A percentile compares a stretch with the other conserved stretches of the same genome.
Conservation (phyloP, 1,140 invertebrate species). For the Caenorhabditis inopinata region DNA sequence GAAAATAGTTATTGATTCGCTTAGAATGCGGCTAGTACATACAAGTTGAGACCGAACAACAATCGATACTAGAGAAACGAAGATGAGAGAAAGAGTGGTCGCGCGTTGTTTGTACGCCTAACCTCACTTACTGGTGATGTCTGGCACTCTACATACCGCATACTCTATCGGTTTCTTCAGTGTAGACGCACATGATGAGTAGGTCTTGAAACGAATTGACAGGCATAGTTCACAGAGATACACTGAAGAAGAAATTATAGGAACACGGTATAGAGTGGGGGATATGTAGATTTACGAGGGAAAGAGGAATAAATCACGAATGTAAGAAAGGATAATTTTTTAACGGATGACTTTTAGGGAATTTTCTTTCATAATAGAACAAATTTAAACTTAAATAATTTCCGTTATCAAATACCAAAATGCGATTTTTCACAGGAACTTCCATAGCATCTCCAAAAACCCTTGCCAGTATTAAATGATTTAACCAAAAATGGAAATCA, state of each 20-base stretch:
- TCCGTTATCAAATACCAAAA: too few species aligned
- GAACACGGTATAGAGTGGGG: background rate
- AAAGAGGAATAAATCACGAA: too few species aligned
- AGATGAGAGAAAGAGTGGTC: background rate
- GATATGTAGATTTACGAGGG: background rate
- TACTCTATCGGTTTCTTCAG: background rate
- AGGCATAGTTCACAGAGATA: background rate
- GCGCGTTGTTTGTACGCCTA: slow-evolving; percentile 26
- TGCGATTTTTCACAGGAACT: too few species aligned
- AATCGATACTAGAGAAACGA: background rate
- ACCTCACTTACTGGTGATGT: background rate
- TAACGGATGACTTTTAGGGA: too few species aligned
- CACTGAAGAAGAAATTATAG: too few species aligned
- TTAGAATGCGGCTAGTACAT: background rate
- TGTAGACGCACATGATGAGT: background rate
- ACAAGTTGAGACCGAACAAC: background rate
- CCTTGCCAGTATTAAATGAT: too few species aligned
- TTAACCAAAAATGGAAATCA: too few species aligned
- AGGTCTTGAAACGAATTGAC: background rate
- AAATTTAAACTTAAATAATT: too few species aligned
- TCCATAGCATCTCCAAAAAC: too few species aligned
- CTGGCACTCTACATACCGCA: background rate
- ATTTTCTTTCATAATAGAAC: too few species aligned
- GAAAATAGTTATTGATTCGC: background rate
- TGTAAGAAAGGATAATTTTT: too few species aligned